These are phyloP conservation scores for Macquaria ambigua DNA, from an alignment of 2,113 vertebrate species.

Conservation along the genomic window DNA sequence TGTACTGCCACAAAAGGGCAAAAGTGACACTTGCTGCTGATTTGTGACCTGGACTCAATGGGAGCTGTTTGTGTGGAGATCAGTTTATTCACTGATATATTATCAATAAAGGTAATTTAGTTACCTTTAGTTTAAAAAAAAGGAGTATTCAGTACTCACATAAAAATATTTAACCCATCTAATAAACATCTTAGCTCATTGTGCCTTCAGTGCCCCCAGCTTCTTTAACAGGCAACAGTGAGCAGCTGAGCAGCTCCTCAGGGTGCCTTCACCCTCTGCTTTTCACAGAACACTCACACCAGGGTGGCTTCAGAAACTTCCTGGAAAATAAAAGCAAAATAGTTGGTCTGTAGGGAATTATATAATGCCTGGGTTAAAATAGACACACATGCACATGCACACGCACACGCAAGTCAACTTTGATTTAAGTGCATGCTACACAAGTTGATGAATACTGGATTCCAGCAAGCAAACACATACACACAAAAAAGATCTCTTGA, in stretches of 20 bases:
- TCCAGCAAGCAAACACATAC: neutral
- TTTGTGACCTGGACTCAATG: neutral
- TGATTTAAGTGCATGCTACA: neutral
- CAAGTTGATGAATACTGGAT: neutral
- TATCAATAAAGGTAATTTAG: neutral
- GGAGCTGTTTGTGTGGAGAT: neutral
- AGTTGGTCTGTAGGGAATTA: slow-evolving; percentile 38
- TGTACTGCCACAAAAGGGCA: neutral
- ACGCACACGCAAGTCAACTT: neutral
- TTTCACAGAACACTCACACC: slow-evolving; percentile 49
- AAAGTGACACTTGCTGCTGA: neutral
- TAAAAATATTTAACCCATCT: neutral
- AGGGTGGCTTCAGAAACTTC: slow-evolving; percentile 29
- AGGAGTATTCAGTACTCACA: neutral
- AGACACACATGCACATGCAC: neutral
- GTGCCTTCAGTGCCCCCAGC: slow-evolving; percentile 16
- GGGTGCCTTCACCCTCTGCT: slow-evolving; percentile 53
- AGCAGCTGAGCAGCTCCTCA: slow-evolving; percentile 58
- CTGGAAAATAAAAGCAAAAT: slow-evolving; percentile 45
- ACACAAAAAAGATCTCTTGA: neutral
- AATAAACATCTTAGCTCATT: neutral
- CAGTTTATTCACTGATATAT: neutral
- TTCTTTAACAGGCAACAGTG: slow-evolving; percentile 36
- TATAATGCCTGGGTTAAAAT: slow-evolving; percentile 44
- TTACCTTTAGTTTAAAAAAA: neutral